These are phyloP conservation scores for Sitobion miscanthi DNA, from an alignment of 1,140 invertebrate genomes.

Conservation along the genomic window DNA sequence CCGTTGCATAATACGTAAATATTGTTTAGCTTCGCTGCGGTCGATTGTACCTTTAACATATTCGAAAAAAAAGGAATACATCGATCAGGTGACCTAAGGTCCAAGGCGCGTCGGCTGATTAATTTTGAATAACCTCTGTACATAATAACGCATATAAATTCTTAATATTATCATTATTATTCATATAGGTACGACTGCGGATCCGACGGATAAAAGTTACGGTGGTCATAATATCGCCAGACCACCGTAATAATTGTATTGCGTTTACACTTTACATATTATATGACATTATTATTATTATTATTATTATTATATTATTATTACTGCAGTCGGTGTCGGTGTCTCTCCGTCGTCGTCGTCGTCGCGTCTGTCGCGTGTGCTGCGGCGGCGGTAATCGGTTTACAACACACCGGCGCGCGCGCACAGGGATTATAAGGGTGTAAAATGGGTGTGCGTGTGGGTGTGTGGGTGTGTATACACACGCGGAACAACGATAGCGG, in stretches of 20 bases:
- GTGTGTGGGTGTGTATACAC: neutral
- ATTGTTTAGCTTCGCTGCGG: too few relatives aligned
- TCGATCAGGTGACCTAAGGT: too few relatives aligned
- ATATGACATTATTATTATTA: too few relatives aligned
- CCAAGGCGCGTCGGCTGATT: too few relatives aligned
- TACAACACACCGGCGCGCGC: conserved; percentile 51
- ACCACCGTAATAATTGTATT: neutral
- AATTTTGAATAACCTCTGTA: neutral
- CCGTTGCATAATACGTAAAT: too few relatives aligned
- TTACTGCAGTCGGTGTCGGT: neutral
- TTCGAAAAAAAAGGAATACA: too few relatives aligned
- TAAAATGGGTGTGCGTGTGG: conserved; percentile 1
- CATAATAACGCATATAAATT: neutral
- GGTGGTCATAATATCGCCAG: conserved; percentile 29
- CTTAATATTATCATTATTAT: neutral
- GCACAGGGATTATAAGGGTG: conserved; percentile 49
- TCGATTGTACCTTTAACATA: too few relatives aligned
- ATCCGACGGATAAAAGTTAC: conserved; percentile 32
- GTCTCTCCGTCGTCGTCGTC: neutral
- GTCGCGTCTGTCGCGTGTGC: neutral
- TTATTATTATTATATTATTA: neutral
- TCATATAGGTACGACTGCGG: neutral
- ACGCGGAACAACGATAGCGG: neutral
- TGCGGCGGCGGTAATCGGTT: conserved; percentile 42
- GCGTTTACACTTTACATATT: neutral